Evolutionary conservation across 1,140 invertebrate genomes (phyloP).

Genomic region (Melitaea cinxia): DNA sequence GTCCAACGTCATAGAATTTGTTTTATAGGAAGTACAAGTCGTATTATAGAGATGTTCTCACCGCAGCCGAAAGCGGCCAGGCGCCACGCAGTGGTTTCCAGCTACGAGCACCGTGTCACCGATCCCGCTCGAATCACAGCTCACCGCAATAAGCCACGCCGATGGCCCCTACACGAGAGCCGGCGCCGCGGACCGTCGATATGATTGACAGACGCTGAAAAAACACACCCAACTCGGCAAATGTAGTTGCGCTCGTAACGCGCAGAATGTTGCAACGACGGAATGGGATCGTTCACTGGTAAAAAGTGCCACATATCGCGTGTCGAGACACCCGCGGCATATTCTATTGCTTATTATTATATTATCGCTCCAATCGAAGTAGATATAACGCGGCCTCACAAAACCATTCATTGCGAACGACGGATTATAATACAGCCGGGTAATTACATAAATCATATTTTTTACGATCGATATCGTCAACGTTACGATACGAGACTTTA

Average conservation of each 20-base stretch:
- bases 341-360: conserved; percentile 33
- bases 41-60: conserved; percentile 19
- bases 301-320: conserved; percentile 36
- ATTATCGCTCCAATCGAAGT: conserved; percentile 15
- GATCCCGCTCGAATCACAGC: conserved; percentile 23
- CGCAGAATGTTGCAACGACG: conserved; percentile 37
- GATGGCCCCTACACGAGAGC: conserved; percentile 1
- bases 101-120: conserved; percentile 8
- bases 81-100: conserved; percentile 14
- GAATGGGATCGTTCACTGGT: conserved; percentile 43
- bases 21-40: conserved; percentile 11
- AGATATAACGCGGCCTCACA: background rate
- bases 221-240: conserved; percentile 26
- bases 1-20: conserved; percentile 8
- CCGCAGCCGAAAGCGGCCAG: background rate
- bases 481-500: background rate
- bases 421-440: conserved; percentile 10
- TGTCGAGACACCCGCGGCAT: conserved; percentile 23
- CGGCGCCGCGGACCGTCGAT: conserved; percentile 19
- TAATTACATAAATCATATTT: conserved; percentile 23
- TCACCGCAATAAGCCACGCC: conserved; percentile 10
- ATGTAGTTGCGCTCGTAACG: conserved; percentile 38
- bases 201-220: conserved; percentile 54
- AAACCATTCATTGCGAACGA: conserved; percentile 3
- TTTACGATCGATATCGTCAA: conserved; percentile 8